phyloP scores from a whole-genome alignment of 2,797 vertebrate species.

The Eurystomus glaucurus region DNA sequence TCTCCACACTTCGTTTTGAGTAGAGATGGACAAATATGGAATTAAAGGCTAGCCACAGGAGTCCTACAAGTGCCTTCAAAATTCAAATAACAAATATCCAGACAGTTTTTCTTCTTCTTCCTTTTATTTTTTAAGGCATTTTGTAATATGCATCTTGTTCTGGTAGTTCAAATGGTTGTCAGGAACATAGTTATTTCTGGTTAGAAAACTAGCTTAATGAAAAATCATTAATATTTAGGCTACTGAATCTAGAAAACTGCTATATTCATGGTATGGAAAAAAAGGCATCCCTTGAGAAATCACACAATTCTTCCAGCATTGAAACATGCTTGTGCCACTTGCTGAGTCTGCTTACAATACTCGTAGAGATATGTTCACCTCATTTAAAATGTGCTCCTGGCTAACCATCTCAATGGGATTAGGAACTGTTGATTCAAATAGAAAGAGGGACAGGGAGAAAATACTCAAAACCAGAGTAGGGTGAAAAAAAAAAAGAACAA shows the following conservation, averaged over 20 bases:
- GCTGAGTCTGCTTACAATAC: neutral
- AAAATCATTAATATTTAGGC: neutral
- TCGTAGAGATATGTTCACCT: fast-evolving
- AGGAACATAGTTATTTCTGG: neutral
- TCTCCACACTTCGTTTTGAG: neutral
- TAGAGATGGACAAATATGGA: neutral
- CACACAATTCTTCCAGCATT: neutral
- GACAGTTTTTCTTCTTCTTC: neutral
- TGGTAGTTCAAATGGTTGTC: neutral
- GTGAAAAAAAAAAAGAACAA: neutral
- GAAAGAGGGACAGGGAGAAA: neutral
- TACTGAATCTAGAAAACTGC: neutral
- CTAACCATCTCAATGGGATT: neutral
- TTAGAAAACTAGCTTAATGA: neutral
- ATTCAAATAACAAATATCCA: neutral
- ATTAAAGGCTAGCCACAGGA: neutral
- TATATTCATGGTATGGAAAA: neutral
- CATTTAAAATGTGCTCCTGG: neutral
- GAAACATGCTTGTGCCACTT: neutral
- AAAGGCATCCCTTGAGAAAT: neutral
- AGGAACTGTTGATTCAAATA: neutral
- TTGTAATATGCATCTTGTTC: neutral
- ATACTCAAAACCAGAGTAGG: neutral
- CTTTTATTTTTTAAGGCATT: neutral
- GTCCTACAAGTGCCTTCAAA: neutral